These are phyloP conservation scores for Plagiodera versicolora DNA, from an alignment of 2,888 invertebrate species.

Conservation along the genomic window DNA sequence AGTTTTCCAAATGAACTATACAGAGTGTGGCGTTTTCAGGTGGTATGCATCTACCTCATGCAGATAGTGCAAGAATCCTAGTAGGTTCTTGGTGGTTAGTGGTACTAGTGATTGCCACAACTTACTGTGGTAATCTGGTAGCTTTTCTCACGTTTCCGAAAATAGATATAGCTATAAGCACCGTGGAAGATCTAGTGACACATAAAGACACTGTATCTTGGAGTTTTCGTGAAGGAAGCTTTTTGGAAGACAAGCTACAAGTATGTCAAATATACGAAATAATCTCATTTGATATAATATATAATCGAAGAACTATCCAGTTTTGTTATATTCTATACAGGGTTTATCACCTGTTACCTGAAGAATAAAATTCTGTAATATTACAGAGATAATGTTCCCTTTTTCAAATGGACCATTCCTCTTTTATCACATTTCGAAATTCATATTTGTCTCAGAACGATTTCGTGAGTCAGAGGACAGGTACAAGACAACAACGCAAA, in stretches of 20 bases:
- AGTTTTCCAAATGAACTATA: too few species aligned
- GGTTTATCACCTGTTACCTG: too few species aligned
- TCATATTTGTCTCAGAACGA: too few species aligned
- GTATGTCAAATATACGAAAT: conserved; percentile 46
- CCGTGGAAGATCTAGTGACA: conserved; percentile 65
- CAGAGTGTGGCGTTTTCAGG: conserved; percentile 57
- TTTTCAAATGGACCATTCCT: too few species aligned
- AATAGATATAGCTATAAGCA: conserved; percentile 71
- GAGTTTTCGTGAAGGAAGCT: conserved; percentile 77
- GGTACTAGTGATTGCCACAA: conserved; percentile 84
- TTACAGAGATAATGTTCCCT: too few species aligned
- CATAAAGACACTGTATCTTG: conserved; percentile 67
- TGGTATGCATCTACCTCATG: conserved; percentile 82
- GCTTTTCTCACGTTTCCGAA: conserved; percentile 91
- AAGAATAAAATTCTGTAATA: too few species aligned
- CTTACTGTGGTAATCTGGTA: conserved; percentile 90
- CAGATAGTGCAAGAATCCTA: conserved; percentile 82
- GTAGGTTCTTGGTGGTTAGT: conserved; percentile 93
- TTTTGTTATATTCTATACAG: too few species aligned
- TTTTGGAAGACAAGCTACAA: conserved; percentile 66
- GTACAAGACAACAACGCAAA: too few species aligned
- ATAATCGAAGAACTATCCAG: too few species aligned
- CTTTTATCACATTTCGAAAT: too few species aligned
- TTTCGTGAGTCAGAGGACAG: too few species aligned
- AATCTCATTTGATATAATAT: too few species aligned